A percentile compares a stretch with the other conserved stretches of the same genome.
phyloP scores from a whole-genome alignment of 2,888 invertebrate genomes.

The Drosophila affinis region DNA sequence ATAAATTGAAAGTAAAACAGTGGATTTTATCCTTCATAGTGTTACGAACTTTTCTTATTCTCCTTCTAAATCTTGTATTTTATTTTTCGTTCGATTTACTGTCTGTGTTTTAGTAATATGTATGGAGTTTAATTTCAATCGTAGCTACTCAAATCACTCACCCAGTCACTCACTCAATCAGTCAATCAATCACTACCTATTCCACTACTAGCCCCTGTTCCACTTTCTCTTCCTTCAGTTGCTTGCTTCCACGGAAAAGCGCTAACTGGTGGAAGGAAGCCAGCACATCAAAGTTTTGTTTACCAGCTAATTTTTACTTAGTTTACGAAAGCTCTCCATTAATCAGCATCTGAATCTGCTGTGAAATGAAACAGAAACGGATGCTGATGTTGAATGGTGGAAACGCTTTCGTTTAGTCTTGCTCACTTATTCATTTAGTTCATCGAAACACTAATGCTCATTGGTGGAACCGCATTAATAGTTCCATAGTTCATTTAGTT shows the following conservation, averaged over 20 bases:
- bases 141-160: slow-evolving; percentile 19
- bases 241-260: no score
- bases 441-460: no score
- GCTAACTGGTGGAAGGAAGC: no score
- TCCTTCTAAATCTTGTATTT: slow-evolving; percentile 39
- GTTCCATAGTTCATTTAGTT: not conserved
- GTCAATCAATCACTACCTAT: not conserved
- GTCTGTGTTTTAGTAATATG: slow-evolving; percentile 53
- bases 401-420: slow-evolving; percentile 9
- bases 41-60: slow-evolving; percentile 55
- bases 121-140: slow-evolving; percentile 34
- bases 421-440: slow-evolving; percentile 26
- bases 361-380: not conserved
- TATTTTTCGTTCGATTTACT: slow-evolving; percentile 48
- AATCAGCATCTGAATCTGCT: not conserved
- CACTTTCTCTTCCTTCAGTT: no score
- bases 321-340: not conserved
- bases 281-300: not conserved
- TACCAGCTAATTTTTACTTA: not conserved
- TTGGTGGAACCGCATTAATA: no score
- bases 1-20: slow-evolving; percentile 83
- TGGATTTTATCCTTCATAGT: slow-evolving; percentile 84
- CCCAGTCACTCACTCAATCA: slow-evolving; percentile 1
- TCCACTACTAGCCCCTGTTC: not conserved
- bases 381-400: slow-evolving; percentile 8